phyloP scores from a whole-genome alignment of 2,888 invertebrate genomes.

The Brachylomia viminalis region DNA sequence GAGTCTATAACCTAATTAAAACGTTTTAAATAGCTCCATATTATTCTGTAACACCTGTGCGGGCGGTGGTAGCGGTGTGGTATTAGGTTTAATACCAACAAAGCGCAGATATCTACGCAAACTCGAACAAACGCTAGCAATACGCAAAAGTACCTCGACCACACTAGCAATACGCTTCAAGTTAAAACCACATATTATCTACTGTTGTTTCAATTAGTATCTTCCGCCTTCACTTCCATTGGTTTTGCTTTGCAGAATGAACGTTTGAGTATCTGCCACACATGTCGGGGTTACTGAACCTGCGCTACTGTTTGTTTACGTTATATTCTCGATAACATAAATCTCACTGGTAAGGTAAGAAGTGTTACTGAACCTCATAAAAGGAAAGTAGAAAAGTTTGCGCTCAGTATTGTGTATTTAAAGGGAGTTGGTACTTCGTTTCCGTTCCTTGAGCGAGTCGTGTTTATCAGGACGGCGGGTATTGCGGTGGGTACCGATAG shows the following conservation, averaged over 20 bases:
- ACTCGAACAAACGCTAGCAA: constrained; percentile 16
- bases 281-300: constrained; percentile 65
- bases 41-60: background rate
- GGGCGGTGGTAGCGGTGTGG: too few relatives aligned
- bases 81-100: too few relatives aligned
- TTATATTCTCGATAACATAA: constrained; percentile 46
- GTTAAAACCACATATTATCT: constrained; percentile 57
- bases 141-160: constrained; percentile 19
- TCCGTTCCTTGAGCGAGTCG: constrained; percentile 20
- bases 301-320: constrained; percentile 61
- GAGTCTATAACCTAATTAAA: background rate
- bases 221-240: constrained; percentile 67
- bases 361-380: constrained; percentile 52
- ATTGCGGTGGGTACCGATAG: constrained; percentile 47
- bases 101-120: constrained; percentile 18
- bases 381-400: constrained; percentile 60
- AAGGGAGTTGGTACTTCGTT: constrained; percentile 46
- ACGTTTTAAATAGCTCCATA: background rate
- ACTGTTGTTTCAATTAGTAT: constrained; percentile 66
- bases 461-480: constrained; percentile 42
- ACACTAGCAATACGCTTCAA: constrained; percentile 53
- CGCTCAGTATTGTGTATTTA: constrained; percentile 41
- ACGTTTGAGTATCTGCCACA: constrained; percentile 62
- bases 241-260: constrained; percentile 68
- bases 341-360: constrained; percentile 40